Percentiles rank a stretch among this genome's conserved stretches.
Conservation (phyloP, 2,113 vertebrate species). For the Elanus axillaris region DNA sequence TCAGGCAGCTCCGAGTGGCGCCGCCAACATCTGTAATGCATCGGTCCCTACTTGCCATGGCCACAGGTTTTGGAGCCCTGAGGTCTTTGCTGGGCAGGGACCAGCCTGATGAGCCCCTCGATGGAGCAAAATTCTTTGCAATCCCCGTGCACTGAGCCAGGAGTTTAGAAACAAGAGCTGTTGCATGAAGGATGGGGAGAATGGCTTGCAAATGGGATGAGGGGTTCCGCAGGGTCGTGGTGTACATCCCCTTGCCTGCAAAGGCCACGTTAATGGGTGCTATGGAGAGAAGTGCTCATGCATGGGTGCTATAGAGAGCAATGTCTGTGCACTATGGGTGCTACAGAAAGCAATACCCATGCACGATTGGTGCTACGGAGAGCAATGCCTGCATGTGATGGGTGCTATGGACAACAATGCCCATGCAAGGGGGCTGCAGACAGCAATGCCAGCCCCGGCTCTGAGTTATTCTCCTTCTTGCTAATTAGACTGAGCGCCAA, state of each 20-base stretch:
- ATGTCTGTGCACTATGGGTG: too few species aligned
- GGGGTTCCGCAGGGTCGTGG: too few species aligned
- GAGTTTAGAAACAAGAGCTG: not conserved
- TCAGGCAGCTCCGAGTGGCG: not conserved
- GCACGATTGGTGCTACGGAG: not conserved
- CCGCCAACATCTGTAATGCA: not conserved
- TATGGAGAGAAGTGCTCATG: not conserved
- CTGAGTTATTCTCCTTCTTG: not conserved
- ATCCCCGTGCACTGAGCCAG: fast-evolving
- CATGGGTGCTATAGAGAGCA: not conserved
- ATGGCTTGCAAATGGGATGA: not conserved
- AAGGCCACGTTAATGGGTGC: not conserved
- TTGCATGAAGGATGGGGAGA: not conserved
- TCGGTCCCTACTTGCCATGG: not conserved
- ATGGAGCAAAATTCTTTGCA: not conserved
- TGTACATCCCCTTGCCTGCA: fast-evolving
- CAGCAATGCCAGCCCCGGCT: not conserved
- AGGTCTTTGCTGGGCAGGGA: not conserved
- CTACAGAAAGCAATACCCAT: fast-evolving
- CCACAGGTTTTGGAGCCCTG: fast-evolving
- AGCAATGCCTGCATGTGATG: too few species aligned
- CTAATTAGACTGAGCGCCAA: not conserved
- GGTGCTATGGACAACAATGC: not conserved
- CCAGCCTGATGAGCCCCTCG: fast-evolving
- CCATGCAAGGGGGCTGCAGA: fast-evolving